These are phyloP conservation scores for Danaus melanippus DNA, from an alignment of 1,140 invertebrate species.

Conservation along the genomic window DNA sequence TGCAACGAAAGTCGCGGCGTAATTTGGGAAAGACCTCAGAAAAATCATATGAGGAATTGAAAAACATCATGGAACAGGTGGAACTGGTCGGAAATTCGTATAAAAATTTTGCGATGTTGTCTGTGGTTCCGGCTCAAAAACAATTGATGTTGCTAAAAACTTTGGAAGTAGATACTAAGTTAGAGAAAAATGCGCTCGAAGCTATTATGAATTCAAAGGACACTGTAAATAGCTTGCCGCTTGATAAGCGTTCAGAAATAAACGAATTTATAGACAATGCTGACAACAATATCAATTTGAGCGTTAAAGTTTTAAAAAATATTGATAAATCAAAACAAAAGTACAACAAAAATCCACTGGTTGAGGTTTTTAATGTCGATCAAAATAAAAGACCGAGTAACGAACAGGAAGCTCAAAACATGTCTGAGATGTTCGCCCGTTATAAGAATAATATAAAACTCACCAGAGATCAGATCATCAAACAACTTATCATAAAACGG, in stretches of 20 bases:
- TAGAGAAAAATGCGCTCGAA: slow-evolving; percentile 29
- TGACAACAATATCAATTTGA: slow-evolving; percentile 36
- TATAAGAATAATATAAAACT: slow-evolving; percentile 28
- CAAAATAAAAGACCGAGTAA: too few species aligned
- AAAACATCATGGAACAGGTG: slow-evolving; percentile 35
- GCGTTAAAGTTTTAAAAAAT: slow-evolving; percentile 33
- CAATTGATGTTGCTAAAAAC: slow-evolving; percentile 43
- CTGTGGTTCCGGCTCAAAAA: slow-evolving; percentile 31
- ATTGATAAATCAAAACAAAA: slow-evolving; percentile 20
- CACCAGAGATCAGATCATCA: slow-evolving; percentile 44
- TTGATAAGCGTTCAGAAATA: slow-evolving; percentile 30
- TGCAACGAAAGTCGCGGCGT: slow-evolving; percentile 30
- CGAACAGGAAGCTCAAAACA: neutral
- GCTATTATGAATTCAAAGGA: slow-evolving; percentile 32
- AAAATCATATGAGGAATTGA: slow-evolving; percentile 40
- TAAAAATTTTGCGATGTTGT: slow-evolving; percentile 35
- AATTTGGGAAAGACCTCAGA: slow-evolving; percentile 15
- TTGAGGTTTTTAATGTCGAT: neutral
- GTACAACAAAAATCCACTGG: slow-evolving; percentile 4
- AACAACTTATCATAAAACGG: slow-evolving; percentile 51
- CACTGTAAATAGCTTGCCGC: slow-evolving; percentile 19
- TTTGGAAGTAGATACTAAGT: slow-evolving; percentile 33
- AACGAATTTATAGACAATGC: slow-evolving; percentile 40
- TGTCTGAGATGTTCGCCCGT: neutral
- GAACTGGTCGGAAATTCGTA: slow-evolving; percentile 33